Percentiles rank a stretch among this genome's conserved stretches.
phyloP scores from a whole-genome alignment of 2,888 invertebrate species.

The Arge pagana region DNA sequence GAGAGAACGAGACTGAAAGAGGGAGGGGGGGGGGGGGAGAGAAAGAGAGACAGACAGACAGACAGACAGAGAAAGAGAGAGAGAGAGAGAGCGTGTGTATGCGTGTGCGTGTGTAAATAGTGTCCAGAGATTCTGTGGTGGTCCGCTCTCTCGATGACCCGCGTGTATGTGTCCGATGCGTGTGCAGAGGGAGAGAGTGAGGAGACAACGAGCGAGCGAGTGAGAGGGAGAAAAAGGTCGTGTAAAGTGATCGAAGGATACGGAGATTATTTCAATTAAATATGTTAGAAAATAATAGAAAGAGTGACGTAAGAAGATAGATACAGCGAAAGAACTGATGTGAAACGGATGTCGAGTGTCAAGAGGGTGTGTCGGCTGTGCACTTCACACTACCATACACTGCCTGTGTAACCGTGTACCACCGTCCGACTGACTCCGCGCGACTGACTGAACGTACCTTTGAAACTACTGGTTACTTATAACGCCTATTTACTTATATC shows the following conservation, averaged over 20 bases:
- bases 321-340: conserved; percentile 26
- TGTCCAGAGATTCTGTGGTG: conserved; percentile 27
- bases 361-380: conserved; percentile 48
- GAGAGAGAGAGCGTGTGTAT: too few species aligned
- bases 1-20: conserved; percentile 20
- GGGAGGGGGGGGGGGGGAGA: conserved; percentile 24
- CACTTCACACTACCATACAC: conserved; percentile 35
- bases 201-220: conserved; percentile 27
- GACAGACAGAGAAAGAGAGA: conserved; percentile 12
- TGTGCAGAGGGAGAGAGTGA: too few species aligned
- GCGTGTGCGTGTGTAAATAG: conserved; percentile 25
- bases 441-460: too few species aligned
- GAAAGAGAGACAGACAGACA: conserved; percentile 27
- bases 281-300: too few species aligned
- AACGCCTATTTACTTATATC: conserved; percentile 29
- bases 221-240: conserved; percentile 27
- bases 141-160: too few species aligned
- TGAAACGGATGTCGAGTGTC: conserved; percentile 47
- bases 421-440: conserved; percentile 13
- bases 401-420: conserved; percentile 22
- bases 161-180: too few species aligned
- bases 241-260: conserved; percentile 35
- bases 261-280: too few species aligned
- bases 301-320: background rate
- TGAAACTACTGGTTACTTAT: conserved; percentile 27